phyloP scores from a whole-genome alignment of 2,113 vertebrate species.

The Cynopterus brachyotis region DNA sequence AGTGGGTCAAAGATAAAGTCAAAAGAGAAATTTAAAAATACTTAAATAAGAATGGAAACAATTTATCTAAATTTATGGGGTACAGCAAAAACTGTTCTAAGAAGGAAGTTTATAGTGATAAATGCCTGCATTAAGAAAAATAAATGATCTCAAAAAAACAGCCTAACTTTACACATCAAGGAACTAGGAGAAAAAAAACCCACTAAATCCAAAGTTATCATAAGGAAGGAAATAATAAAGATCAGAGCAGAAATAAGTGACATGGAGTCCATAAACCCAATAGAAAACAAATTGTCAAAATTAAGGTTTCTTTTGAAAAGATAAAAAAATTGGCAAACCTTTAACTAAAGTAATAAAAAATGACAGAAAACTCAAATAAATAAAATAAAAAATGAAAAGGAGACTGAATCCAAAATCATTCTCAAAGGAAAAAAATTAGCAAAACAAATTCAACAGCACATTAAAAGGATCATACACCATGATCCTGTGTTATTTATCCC shows the following conservation, averaged over 20 bases:
- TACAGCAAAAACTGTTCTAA: background rate
- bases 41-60: background rate
- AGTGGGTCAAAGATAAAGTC: background rate
- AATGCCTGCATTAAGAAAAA: background rate
- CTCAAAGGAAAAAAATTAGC: background rate
- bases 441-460: background rate
- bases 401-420: background rate
- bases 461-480: background rate
- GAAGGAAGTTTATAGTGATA: background rate
- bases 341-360: background rate
- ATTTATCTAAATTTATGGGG: background rate
- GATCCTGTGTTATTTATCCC: background rate
- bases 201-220: background rate
- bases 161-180: background rate
- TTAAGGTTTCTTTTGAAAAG: background rate
- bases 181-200: background rate
- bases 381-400: background rate
- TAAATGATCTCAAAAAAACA: background rate
- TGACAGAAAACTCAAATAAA: background rate
- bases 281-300: background rate
- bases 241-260: background rate
- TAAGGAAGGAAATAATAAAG: background rate
- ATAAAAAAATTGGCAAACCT: background rate
- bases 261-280: background rate
- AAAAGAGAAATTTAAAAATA: background rate